A percentile compares a stretch with the other conserved stretches of the same genome.
Conservation (phyloP, 2,888 invertebrate genomes). For the Parelbella ahira region DNA sequence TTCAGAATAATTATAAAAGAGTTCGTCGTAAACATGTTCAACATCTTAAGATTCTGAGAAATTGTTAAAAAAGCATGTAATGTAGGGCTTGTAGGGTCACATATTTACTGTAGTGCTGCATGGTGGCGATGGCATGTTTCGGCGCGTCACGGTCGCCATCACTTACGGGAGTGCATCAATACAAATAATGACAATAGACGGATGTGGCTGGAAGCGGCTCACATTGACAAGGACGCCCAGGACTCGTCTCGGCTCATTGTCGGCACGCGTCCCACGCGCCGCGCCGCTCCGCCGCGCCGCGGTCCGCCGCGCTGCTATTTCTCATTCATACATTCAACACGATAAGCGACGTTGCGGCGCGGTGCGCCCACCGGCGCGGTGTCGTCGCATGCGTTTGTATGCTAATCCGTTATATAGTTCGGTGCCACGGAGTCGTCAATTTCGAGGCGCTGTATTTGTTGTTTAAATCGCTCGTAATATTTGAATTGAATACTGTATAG, state of each 20-base stretch:
- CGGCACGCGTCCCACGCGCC: slow-evolving; percentile 72
- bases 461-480: slow-evolving; percentile 76
- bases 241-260: slow-evolving; percentile 74
- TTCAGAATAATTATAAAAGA: too few species aligned
- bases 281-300: slow-evolving; percentile 57
- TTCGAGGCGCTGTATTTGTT: slow-evolving; percentile 70
- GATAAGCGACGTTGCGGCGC: slow-evolving; percentile 70
- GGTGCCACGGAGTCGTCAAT: slow-evolving; percentile 74
- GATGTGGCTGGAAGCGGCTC: slow-evolving; percentile 79
- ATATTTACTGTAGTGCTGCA: neutral
- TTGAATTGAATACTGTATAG: slow-evolving; percentile 79
- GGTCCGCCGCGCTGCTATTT: slow-evolving; percentile 66
- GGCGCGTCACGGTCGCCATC: slow-evolving; percentile 59
- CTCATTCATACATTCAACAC: slow-evolving; percentile 81
- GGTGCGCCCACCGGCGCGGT: slow-evolving; percentile 71
- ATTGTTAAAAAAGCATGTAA: too few species aligned
- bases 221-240: slow-evolving; percentile 80
- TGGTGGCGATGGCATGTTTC: slow-evolving; percentile 31
- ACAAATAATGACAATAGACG: slow-evolving; percentile 78
- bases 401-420: slow-evolving; percentile 62
- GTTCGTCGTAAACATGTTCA: too few species aligned
- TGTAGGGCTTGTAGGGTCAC: neutral
- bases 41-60: too few species aligned
- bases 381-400: slow-evolving; percentile 75
- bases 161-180: slow-evolving; percentile 71